Evolutionary conservation across 2,113 vertebrate genomes (phyloP).

Genomic region (Pterophyllum scalare): DNA sequence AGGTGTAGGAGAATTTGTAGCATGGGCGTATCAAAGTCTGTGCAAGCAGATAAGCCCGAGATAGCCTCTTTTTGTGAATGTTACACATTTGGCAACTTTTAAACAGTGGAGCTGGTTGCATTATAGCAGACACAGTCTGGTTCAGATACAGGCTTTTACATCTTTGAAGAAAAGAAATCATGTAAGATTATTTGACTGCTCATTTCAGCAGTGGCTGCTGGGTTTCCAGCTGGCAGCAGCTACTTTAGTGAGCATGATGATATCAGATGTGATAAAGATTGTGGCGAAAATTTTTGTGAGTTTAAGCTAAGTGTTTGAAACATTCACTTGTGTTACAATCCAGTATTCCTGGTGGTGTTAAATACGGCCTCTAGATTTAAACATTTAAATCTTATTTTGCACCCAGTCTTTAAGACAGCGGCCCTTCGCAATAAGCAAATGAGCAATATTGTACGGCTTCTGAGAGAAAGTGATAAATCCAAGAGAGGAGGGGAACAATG

Average conservation of each 20-base stretch:
- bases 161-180: not conserved
- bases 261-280: not conserved
- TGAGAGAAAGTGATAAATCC: constrained; percentile 36
- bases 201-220: not conserved
- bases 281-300: not conserved
- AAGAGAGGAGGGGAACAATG: constrained; percentile 71
- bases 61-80: not conserved
- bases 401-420: constrained; percentile 24
- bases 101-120: not conserved
- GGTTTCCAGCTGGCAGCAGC: not conserved
- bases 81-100: not conserved
- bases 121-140: not conserved
- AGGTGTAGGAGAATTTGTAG: not conserved
- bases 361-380: not conserved
- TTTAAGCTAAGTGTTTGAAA: not conserved
- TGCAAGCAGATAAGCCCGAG: too few species aligned
- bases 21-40: not conserved
- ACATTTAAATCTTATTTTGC: not conserved
- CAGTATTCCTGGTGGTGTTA: not conserved
- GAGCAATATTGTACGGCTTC: constrained; percentile 46
- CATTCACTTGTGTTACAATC: not conserved
- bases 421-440: constrained; percentile 45
- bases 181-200: not conserved
- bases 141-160: not conserved
- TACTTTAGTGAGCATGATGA: not conserved